Percentiles rank a stretch among this genome's conserved stretches.
These are phyloP conservation scores for Cercopithecus diana DNA, from an alignment of 2,797 vertebrate species.

Conservation along the genomic window DNA sequence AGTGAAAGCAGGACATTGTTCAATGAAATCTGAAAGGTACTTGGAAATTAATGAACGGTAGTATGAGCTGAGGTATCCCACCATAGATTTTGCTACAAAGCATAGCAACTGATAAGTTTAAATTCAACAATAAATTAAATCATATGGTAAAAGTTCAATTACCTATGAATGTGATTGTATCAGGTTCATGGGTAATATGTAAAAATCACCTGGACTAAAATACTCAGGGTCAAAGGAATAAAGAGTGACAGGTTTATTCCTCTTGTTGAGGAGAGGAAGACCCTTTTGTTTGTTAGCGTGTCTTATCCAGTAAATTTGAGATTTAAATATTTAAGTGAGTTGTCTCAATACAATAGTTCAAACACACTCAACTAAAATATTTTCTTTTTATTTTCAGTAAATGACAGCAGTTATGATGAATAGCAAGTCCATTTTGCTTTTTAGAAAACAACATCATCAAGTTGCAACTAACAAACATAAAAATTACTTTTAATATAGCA, in stretches of 20 bases:
- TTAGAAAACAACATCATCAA: slow-evolving; percentile 47
- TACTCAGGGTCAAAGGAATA: not conserved
- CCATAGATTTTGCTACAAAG: not conserved
- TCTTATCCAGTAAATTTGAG: not conserved
- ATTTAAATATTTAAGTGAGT: slow-evolving; percentile 6
- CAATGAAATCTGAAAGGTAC: not conserved
- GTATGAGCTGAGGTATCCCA: not conserved
- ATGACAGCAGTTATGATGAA: slow-evolving; percentile 41
- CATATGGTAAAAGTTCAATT: not conserved
- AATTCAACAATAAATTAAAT: not conserved
- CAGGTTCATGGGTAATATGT: not conserved
- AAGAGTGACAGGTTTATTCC: not conserved
- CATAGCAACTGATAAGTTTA: not conserved
- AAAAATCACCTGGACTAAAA: not conserved
- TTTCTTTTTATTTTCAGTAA: slow-evolving; percentile 73
- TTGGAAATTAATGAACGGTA: not conserved
- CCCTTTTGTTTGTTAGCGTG: not conserved
- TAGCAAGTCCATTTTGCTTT: slow-evolving; percentile 70
- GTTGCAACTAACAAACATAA: slow-evolving; percentile 53
- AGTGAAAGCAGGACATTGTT: not conserved
- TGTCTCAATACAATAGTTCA: slow-evolving; percentile 50
- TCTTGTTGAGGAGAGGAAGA: not conserved
- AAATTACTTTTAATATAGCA: slow-evolving; percentile 65
- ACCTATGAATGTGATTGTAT: not conserved
- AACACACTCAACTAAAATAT: slow-evolving; percentile 41